These are phyloP conservation scores for Drosophila anomalata DNA, from an alignment of 2,888 invertebrate genomes.

Conservation along the genomic window DNA sequence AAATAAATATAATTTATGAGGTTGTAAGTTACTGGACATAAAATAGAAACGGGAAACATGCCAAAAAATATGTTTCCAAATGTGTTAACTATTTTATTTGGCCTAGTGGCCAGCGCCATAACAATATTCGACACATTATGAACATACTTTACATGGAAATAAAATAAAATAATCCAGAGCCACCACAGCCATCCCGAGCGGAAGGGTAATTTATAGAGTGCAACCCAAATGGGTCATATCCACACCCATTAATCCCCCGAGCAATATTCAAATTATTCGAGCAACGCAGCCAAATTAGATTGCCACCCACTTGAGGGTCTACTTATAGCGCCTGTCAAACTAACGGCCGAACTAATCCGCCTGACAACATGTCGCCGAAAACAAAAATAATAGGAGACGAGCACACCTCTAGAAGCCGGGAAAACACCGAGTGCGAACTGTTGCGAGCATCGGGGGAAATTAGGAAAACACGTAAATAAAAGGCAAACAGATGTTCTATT, in stretches of 20 bases:
- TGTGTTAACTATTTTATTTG: conserved; percentile 1
- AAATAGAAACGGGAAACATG: background rate
- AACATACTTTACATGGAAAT: background rate
- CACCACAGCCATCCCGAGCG: background rate
- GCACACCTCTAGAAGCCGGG: conserved; percentile 23
- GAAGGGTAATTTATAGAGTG: conserved; percentile 30
- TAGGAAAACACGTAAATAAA: conserved; percentile 49
- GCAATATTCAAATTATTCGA: conserved; percentile 44
- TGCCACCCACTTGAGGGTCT: conserved; percentile 36
- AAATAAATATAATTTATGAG: conserved; percentile 2
- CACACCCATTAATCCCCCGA: conserved; percentile 36
- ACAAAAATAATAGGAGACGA: conserved; percentile 25
- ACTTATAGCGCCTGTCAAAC: conserved; percentile 42
- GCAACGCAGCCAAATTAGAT: conserved; percentile 38
- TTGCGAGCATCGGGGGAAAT: conserved; percentile 15
- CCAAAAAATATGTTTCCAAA: background rate
- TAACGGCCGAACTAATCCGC: conserved; percentile 70
- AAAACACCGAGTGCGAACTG: background rate
- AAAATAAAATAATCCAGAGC: background rate
- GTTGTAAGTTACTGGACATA: conserved; percentile 7
- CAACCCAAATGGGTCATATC: conserved; percentile 37
- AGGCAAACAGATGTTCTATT: conserved; percentile 63
- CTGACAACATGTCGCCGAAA: conserved; percentile 64
- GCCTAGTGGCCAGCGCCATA: background rate
- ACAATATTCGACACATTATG: background rate